Base-by-base conservation (phyloP, 2,888 invertebrate species). In the Amblyjoppa fuscipennis region DNA sequence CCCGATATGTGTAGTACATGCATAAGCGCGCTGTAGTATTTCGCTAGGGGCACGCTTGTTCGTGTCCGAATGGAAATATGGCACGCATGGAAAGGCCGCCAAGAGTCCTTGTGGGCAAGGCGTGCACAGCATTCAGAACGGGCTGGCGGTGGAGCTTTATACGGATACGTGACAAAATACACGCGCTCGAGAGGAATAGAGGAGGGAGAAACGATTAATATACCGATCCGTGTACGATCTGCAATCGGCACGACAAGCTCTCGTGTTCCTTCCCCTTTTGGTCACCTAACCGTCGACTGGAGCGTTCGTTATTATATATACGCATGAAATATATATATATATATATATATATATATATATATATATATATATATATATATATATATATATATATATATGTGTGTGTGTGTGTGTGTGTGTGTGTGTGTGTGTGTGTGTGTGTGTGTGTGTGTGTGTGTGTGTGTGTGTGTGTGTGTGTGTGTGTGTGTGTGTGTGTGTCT, bases 71-170 rank as follows among this genome's bases (percentile, higher is more conserved):
- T 49, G 76, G 76, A 84, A 84, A 81, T 76, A 77, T 73, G 73
- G 84, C 51, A 84, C 81, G 84, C 25, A 25, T 53, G 81, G 81
- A 84, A 84, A 84, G 84, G 84, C 84, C 81, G 77, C 66, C 51
- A 51, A 51, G 81, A 81, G 81, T 81, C 84, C 84, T 84, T 84
- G 84, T 68, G 66, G 41, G 28, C 59, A 83, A 79, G 51, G 49
- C 64, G 70, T 74, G 53, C n/a, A 20, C 34, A 41, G 31, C 31
- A 34, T 64, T 31, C 61, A 7, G 61, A 64, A 64, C 61, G 61
- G 31, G 28, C 16, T 64, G 31, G 61, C 31, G 16, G 16, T 2
- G 31, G 31, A 64, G 61, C 61, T 64, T 64, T 64, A 64, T 64
- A 64, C 31, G 61, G 61, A 34, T 64, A 64, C 31, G 31, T 16